Conservation (phyloP, 2,113 vertebrate species). For the Dissostichus mawsoni region DNA sequence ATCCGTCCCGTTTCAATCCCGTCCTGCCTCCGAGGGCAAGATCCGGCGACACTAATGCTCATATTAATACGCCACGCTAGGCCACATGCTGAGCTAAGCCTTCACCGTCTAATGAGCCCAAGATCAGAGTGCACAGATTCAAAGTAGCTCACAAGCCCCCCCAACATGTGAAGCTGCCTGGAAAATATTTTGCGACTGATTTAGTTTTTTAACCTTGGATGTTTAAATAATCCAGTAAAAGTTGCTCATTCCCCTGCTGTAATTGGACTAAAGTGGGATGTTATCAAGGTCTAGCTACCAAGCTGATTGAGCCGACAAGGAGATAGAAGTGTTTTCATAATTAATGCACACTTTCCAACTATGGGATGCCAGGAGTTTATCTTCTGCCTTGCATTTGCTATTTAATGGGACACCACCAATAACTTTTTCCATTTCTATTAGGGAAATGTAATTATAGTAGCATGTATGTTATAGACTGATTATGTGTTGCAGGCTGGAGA, state of each 20-base stretch:
- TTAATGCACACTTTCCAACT: slow-evolving; percentile 44
- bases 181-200: slow-evolving; percentile 15
- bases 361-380: slow-evolving; percentile 34
- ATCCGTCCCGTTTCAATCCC: not conserved
- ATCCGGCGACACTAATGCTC: slow-evolving; percentile 43
- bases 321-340: slow-evolving; percentile 38
- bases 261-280: slow-evolving; percentile 22
- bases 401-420: slow-evolving; percentile 39
- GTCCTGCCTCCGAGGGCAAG: slow-evolving; percentile 40
- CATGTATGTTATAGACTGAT: not conserved
- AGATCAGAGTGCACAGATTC: slow-evolving; percentile 54
- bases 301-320: slow-evolving; percentile 37
- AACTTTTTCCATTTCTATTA: slow-evolving; percentile 16
- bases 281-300: not conserved
- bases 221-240: slow-evolving; percentile 16
- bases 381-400: slow-evolving; percentile 18
- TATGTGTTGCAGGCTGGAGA: slow-evolving; percentile 8
- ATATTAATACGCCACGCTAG: slow-evolving; percentile 40
- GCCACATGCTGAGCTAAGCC: slow-evolving; percentile 68
- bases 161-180: slow-evolving; percentile 4
- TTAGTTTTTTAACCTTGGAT: slow-evolving; percentile 22
- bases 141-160: slow-evolving; percentile 38
- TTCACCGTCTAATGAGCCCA: slow-evolving; percentile 63
- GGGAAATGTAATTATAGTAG: slow-evolving; percentile 17
- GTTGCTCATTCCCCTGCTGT: slow-evolving; percentile 17